Base-by-base conservation (phyloP, 2,888 invertebrate genomes). In the Meghimatium bilineatum region DNA sequence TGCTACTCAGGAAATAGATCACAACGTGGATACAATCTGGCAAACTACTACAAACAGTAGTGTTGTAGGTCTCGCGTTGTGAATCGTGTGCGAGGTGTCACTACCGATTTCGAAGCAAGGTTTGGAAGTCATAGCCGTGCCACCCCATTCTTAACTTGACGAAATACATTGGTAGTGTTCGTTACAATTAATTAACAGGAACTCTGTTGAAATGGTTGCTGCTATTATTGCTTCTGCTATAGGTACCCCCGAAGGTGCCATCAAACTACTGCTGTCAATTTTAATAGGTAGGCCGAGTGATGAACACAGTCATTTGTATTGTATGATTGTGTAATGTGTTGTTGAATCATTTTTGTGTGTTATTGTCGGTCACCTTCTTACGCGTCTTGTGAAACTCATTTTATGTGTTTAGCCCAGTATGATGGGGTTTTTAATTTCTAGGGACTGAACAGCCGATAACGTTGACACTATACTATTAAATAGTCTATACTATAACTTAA, bases 271-370 rank as follows among this genome's bases (percentile, higher is more conserved):
- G 66, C 75, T 88, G 32, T 89, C 88, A 14, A 74, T 89, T 29
- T 86, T 87, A 36, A 84, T 85, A 81, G 89, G 89, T 89, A 86
- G 84, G n/a, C n/a, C n/a, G n/a, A 75, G 29, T n/a, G n/a, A 63
- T 63, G 63, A 63, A 63, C 26, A 3, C 26, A 60, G 26, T n/a
- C n/a, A n/a, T n/a, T n/a, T n/a, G n/a, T n/a, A n/a, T n/a, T n/a
- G n/a, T n/a, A 44, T 44, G 44, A 44, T 8, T 44, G 12, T 44
- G 44, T 44, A 44, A n/a, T n/a, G n/a, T n/a, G n/a, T n/a, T n/a
- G n/a, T n/a, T n/a, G n/a, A n/a, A n/a, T n/a, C n/a, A n/a, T n/a
- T n/a, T n/a, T n/a, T n/a, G n/a, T n/a, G n/a, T 60, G 63, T 63
- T n/a, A n/a, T 63, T n/a, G n/a, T n/a, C 26, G n/a, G 29, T 56